Evolutionary conservation across 2,113 vertebrate genomes (phyloP), one percentile per base, ranked within the genome.

Genomic region (Nycticebus coucang): DNA sequence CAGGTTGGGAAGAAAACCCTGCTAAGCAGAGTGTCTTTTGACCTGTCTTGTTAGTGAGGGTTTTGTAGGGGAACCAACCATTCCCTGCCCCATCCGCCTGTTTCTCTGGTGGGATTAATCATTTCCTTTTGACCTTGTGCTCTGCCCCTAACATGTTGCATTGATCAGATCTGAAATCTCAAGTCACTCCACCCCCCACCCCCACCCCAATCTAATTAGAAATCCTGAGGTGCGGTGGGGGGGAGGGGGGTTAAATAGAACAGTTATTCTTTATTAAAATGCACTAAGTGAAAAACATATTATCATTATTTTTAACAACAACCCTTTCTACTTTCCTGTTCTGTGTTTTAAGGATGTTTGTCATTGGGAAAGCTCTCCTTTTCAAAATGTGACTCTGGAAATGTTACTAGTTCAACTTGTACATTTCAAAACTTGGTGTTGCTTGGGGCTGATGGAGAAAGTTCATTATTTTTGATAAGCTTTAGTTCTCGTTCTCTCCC

Each of bases 51-150:
- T 74, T 77, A 60, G 75, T 17, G 35, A 50, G 81, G 82, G 45
- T 77, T 94, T 79, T 79, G 84, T 89, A 62, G 81, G 92, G 78
- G 85, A 57, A 13, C 80, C 22, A 57, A 13, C 80, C 22, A 26
- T 62, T 91, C 93, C 89, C 60, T 64, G 94, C 86, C 93, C 91
- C 89, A 83, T 91, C 94, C n/a, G 87, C 93, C 93, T 57, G 79
- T 83, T 96, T 83, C 91, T 96, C 74, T 86, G 59, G 72, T 64
- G 94, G 96, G 95, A 96, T 98, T 98, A 97, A 97, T 97, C 97
- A 97, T 97, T 97, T 98, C 97, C 97, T 97, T 97, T 94, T 97
- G 97, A 98, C 97, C 97, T 94, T 89, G 91, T 64, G 94, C 94
- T 95, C 75, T 94, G 93, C 83, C 92, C 94, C 91, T 89, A 86